Conservation (phyloP, 2,888 invertebrate genomes). For the Drosophila helvetica region DNA sequence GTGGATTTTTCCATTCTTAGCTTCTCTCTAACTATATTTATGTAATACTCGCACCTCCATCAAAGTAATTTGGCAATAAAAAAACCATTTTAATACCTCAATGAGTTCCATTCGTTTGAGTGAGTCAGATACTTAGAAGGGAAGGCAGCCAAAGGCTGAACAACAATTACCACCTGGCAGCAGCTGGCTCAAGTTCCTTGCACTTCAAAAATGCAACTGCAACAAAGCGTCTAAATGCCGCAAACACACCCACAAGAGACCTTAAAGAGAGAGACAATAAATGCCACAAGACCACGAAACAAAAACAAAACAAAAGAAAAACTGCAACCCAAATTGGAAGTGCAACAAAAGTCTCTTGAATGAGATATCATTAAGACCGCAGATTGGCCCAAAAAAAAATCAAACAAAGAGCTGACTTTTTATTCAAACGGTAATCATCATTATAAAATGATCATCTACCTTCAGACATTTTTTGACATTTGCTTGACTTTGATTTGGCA, state of each 20-base stretch:
- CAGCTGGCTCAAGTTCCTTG: constrained; percentile 6
- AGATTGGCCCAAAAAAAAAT: constrained; percentile 49
- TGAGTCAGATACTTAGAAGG: neutral
- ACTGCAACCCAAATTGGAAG: constrained; percentile 22
- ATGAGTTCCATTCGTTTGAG: neutral
- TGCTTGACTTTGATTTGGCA: constrained; percentile 59
- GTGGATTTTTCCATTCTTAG: neutral
- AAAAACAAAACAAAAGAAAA: constrained; percentile 12
- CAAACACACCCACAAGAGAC: constrained; percentile 47
- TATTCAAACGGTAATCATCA: constrained; percentile 37
- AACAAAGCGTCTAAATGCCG: constrained; percentile 28
- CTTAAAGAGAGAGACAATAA: constrained; percentile 9
- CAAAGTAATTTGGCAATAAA: neutral
- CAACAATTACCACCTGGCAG: constrained; percentile 6
- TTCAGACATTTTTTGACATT: constrained; percentile 52
- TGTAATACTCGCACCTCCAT: neutral
- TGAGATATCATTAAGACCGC: constrained; percentile 43
- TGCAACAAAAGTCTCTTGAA: constrained; percentile 50
- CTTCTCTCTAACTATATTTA: neutral
- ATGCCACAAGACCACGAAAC: constrained; percentile 28
- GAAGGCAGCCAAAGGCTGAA: neutral
- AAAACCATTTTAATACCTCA: neutral
- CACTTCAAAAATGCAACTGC: constrained; percentile 15
- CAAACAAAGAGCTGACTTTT: constrained; percentile 27
- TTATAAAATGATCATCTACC: constrained; percentile 38